Base-by-base conservation (phyloP, 2,113 vertebrate species). In the Raphicerus campestris region DNA sequence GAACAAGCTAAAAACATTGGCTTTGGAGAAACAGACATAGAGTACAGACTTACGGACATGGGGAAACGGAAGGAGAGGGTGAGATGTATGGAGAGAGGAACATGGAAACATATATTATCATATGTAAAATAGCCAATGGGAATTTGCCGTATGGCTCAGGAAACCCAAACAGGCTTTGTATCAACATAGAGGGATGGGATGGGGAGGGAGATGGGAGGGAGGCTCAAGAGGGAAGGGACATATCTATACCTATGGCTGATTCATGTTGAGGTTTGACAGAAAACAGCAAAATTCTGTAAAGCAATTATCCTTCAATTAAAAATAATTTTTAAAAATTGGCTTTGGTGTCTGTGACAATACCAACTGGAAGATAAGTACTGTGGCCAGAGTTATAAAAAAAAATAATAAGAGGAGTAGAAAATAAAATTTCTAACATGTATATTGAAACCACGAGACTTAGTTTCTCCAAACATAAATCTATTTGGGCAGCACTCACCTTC, bases 391-490 rank as follows among this genome's bases (percentile, higher is more conserved):
- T 70, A 56, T 45, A 55, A 89, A 63, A 83, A 19, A 35, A 19
- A 35, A 78, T 35, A 70, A 75, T 26, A 92, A 87, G 58, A 82
- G 13, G 22, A 19, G 15, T 20, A 80, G 51, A 86, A 94, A 90
- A 95, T 9, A 66, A 90, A 92, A 92, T 66, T 39, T 82, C 47
- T 22, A 75, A 80, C 24, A 49, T 24, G 24, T 28, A 35, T 39
- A 10, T 15, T 56, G 39, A 93, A 63, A 80, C 28, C 6, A 6
- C 6, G 97, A 90, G 55, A 81, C 35, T 94, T 60, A 83, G 20
- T 84, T 88, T 94, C 53, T 88, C 86, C 85, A 73, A 60, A 94
- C 2, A 78, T 5, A 96, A 63, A 83, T 91, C 60, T 93, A 47
- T 73, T 19, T 58, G 49, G 6, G 9, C 1, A 92, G 77, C 28